Evolutionary conservation across 2,113 vertebrate species (phyloP).

Genomic region (Vulpes lagopus): DNA sequence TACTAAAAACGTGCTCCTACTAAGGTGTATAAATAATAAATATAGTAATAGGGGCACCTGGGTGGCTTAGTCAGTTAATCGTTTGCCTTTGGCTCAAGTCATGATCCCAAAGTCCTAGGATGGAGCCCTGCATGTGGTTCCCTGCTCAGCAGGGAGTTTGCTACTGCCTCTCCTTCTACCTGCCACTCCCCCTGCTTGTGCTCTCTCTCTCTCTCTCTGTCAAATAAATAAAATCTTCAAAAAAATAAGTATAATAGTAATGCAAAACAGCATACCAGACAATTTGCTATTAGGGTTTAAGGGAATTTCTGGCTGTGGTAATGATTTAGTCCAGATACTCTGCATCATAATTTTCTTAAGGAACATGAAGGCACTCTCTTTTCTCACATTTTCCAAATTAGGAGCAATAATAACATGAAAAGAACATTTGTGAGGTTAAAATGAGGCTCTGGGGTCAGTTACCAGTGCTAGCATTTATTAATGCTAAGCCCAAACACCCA

Average conservation of each 20-base stretch:
- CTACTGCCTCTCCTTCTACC: too few species aligned
- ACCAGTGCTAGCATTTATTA: background rate
- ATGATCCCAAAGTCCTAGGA: too few species aligned
- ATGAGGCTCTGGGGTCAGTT: background rate
- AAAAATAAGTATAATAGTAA: background rate
- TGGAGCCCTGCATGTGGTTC: too few species aligned
- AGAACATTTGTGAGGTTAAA: background rate
- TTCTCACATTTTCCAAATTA: background rate
- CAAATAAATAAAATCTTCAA: background rate
- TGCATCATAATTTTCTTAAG: background rate
- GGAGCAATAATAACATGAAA: rapidly evolving
- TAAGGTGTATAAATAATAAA: background rate
- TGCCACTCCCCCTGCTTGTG: too few species aligned
- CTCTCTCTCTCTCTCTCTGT: too few species aligned
- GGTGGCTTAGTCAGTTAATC: too few species aligned
- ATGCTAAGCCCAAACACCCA: background rate
- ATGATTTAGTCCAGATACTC: background rate
- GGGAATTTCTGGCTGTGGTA: background rate
- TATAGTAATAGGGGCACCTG: background rate
- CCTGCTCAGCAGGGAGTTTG: too few species aligned
- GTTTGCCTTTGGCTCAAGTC: too few species aligned
- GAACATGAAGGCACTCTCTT: background rate
- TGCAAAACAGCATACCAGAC: background rate
- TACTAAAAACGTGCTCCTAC: background rate
- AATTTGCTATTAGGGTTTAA: rapidly evolving